These are phyloP conservation scores for Cataglyphis hispanica DNA, from an alignment of 1,140 invertebrate species.

Conservation along the genomic window DNA sequence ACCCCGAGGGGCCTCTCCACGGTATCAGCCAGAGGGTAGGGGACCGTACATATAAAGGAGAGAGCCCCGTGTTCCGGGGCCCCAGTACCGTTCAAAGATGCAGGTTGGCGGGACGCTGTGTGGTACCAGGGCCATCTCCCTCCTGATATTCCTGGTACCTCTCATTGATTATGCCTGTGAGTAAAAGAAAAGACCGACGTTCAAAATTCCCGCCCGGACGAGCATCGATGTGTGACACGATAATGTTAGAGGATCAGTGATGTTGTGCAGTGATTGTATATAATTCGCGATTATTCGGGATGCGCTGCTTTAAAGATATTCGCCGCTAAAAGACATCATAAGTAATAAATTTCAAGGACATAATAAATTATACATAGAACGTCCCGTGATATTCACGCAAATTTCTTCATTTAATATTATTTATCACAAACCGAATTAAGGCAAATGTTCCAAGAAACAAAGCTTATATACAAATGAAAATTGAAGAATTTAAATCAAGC, in stretches of 20 bases:
- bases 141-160: slow-evolving; percentile 74
- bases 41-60: slow-evolving; percentile 83
- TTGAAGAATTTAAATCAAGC: slow-evolving; percentile 2
- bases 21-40: slow-evolving; percentile 67
- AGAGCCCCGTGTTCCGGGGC: slow-evolving; percentile 81
- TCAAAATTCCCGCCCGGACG: slow-evolving; percentile 65
- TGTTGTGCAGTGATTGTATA: slow-evolving; percentile 45
- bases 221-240: slow-evolving; percentile 18
- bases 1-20: slow-evolving; percentile 78
- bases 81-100: slow-evolving; percentile 85
- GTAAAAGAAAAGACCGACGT: slow-evolving; percentile 71
- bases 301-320: slow-evolving; percentile 3
- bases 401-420: neutral
- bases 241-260: slow-evolving; percentile 32
- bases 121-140: slow-evolving; percentile 69
- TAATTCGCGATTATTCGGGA: slow-evolving; percentile 21
- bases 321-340: neutral
- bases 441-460: neutral
- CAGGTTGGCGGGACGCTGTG: slow-evolving; percentile 82
- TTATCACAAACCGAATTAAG: neutral
- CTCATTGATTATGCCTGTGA: slow-evolving; percentile 80
- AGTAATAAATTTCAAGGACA: neutral
- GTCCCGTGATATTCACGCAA: neutral
- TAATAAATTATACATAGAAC: neutral
- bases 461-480: neutral